Conservation (phyloP, 2,888 invertebrate genomes). For the Hypomecis punctinalis region DNA sequence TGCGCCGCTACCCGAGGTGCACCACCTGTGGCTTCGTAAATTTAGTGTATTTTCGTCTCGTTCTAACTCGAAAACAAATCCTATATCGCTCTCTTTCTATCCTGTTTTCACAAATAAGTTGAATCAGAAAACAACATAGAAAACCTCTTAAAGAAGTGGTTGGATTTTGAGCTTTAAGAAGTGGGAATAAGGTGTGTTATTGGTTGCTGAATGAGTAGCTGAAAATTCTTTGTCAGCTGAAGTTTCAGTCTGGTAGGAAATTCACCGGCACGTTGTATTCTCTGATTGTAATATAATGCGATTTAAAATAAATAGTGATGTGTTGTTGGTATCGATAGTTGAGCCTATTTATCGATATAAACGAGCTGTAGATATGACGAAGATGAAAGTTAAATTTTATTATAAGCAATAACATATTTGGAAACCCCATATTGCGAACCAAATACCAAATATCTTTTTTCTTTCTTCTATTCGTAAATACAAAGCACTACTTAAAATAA, state of each 20-base stretch:
- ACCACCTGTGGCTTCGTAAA: conserved; percentile 85
- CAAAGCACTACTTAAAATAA: no score
- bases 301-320: conserved; percentile 78
- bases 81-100: conserved; percentile 61
- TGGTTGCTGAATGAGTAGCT: conserved; percentile 38
- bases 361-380: no score
- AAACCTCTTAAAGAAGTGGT: conserved; percentile 57
- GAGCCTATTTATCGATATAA: neutral
- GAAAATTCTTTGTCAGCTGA: conserved; percentile 70
- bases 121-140: conserved; percentile 84
- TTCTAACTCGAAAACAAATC: conserved; percentile 51
- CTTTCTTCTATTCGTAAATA: no score
- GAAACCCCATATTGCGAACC: no score
- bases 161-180: conserved; percentile 51
- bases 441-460: no score
- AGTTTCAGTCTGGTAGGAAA: conserved; percentile 76
- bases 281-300: conserved; percentile 81
- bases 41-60: conserved; percentile 75
- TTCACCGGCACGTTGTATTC: conserved; percentile 71
- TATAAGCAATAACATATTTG: no score
- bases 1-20: conserved; percentile 76
- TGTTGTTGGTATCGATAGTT: conserved; percentile 39
- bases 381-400: no score
- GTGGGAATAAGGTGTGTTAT: conserved; percentile 51
- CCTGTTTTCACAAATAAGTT: conserved; percentile 84